Conservation (phyloP, 2,888 invertebrate species). For the Odontocerum albicorne region DNA sequence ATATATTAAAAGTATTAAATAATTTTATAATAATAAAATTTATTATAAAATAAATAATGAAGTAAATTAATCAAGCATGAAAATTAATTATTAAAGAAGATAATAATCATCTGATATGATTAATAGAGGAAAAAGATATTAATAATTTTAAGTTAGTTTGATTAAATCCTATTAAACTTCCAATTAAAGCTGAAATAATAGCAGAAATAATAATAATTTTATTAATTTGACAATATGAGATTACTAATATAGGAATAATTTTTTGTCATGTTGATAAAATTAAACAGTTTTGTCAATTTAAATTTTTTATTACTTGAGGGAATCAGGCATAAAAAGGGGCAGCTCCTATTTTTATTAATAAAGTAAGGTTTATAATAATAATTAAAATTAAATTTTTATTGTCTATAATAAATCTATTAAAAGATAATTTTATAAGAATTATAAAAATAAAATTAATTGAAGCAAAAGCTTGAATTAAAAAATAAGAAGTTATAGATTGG, state of each 20-base stretch:
- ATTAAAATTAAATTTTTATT: conserved; percentile 43
- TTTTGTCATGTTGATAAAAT: conserved; percentile 64
- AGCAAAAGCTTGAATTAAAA: conserved; percentile 60
- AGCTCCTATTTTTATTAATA: conserved; percentile 60
- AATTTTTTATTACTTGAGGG: conserved; percentile 11
- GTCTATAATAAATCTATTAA: conserved; percentile 46
- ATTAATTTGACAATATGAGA: conserved; percentile 52
- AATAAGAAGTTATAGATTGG: conserved; percentile 55
- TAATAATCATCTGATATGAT: conserved; percentile 63
- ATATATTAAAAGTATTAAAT: conserved; percentile 54
- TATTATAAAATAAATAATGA: conserved; percentile 51
- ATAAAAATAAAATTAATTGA: conserved; percentile 42
- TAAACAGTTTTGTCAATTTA: conserved; percentile 49
- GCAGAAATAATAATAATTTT: conserved; percentile 50
- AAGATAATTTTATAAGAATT: conserved; percentile 53
- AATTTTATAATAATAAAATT: conserved; percentile 50
- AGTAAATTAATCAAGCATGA: conserved; percentile 41
- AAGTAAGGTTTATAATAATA: conserved; percentile 42
- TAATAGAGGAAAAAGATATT: conserved; percentile 65
- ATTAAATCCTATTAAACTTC: conserved; percentile 57
- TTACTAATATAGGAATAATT: conserved; percentile 61
- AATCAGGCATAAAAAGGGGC: conserved; percentile 11
- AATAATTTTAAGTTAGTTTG: conserved; percentile 60
- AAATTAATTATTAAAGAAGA: conserved; percentile 48
- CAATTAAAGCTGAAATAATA: conserved; percentile 51